phyloP scores from a whole-genome alignment of 2,113 vertebrate species.

The Dromaius novaehollandiae region DNA sequence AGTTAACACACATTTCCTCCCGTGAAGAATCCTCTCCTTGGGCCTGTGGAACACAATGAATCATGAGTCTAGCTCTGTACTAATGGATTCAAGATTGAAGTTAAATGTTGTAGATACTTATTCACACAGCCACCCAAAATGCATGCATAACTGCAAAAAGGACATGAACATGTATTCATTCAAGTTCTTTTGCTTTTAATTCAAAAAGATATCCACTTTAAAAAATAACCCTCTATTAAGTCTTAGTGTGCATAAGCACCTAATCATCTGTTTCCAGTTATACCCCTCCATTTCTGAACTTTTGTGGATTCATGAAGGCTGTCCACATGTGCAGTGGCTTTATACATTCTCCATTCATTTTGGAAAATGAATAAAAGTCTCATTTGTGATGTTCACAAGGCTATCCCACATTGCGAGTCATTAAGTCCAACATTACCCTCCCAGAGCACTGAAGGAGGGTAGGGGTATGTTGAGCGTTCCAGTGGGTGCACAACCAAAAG shows the following conservation, averaged over 20 bases:
- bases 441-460: background rate
- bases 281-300: background rate
- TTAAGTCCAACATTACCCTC: background rate
- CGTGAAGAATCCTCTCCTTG: background rate
- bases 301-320: background rate
- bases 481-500: slow-evolving; percentile 36
- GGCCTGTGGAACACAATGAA: background rate
- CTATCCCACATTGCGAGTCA: background rate
- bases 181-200: background rate
- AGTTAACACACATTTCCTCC: background rate
- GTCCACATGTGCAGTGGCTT: background rate
- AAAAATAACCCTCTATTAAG: background rate
- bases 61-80: background rate
- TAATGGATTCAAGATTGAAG: background rate
- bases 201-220: background rate
- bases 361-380: slow-evolving; percentile 47
- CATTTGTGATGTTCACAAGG: slow-evolving; percentile 49
- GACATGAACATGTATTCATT: background rate
- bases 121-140: background rate
- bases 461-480: slow-evolving; percentile 16
- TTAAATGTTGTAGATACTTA: background rate
- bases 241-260: background rate
- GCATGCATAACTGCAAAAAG: background rate
- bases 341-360: slow-evolving; percentile 26
- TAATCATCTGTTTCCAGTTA: slow-evolving; percentile 31